phyloP scores from a whole-genome alignment of 2,797 vertebrate genomes.

The Neopelma chrysocephalum region DNA sequence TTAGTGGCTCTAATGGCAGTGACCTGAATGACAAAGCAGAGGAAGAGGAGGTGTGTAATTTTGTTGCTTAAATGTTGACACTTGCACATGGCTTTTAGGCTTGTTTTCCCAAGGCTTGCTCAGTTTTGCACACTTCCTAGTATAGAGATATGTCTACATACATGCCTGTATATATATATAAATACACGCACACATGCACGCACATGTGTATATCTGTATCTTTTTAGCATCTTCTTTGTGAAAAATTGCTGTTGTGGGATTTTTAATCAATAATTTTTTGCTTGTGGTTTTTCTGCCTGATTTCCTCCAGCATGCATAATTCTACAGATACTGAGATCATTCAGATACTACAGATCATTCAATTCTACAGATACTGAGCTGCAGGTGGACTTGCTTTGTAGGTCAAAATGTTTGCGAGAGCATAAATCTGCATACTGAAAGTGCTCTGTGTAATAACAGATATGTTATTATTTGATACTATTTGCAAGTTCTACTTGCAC shows the following conservation, averaged over 20 bases:
- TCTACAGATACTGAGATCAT: neutral
- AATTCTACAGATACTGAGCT: neutral
- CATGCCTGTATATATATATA: neutral
- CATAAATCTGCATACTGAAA: neutral
- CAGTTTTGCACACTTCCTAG: conserved; percentile 29
- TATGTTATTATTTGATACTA: neutral
- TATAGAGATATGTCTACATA: neutral
- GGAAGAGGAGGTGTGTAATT: conserved; percentile 87
- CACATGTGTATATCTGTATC: neutral
- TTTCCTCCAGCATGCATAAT: neutral
- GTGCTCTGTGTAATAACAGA: neutral
- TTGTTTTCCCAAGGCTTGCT: neutral
- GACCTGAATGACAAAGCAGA: conserved; percentile 78
- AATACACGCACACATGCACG: neutral
- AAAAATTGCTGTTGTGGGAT: neutral
- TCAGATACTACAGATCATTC: no score
- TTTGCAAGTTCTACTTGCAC: neutral
- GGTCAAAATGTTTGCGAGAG: neutral
- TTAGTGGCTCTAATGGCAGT: conserved; percentile 68
- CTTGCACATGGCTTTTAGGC: conserved; percentile 26
- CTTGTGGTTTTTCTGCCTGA: neutral
- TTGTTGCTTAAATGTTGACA: conserved; percentile 74
- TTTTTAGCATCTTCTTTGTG: neutral
- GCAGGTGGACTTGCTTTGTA: neutral
- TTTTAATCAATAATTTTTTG: neutral